Percentiles rank a stretch among this genome's conserved stretches.
phyloP scores from a whole-genome alignment of 2,113 vertebrate species.

The Acanthochromis polyacanthus region DNA sequence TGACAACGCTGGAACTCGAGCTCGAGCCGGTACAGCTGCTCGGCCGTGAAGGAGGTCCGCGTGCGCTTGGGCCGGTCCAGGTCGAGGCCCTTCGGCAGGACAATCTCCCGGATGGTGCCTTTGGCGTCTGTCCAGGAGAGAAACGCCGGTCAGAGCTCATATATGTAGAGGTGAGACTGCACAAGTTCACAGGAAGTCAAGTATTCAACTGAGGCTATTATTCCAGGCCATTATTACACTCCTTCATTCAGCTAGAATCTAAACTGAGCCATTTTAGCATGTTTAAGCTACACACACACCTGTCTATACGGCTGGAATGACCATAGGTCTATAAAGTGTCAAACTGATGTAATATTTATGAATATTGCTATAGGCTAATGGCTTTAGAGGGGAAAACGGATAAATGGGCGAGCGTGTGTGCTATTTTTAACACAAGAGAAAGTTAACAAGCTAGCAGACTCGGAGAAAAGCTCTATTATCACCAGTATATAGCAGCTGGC shows the following conservation, averaged over 20 bases:
- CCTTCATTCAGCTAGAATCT: neutral
- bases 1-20: constrained; percentile 97
- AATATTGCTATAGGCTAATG: constrained; percentile 5
- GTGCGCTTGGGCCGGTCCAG: constrained; percentile 96
- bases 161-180: no score
- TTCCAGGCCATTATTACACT: neutral
- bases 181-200: no score
- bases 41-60: constrained; percentile 95
- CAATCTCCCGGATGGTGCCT: constrained; percentile 97
- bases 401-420: neutral
- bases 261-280: neutral
- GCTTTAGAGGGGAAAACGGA: neutral
- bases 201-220: no score
- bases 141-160: neutral
- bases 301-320: neutral
- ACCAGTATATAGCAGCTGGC: no score
- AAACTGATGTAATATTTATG: constrained; percentile 33
- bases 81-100: constrained; percentile 95
- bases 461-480: no score
- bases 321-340: neutral
- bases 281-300: neutral
- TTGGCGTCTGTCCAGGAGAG: constrained; percentile 89
- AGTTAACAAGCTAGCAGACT: neutral
- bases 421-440: neutral
- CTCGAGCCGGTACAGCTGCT: constrained; percentile 96